Conservation (phyloP, 2,888 invertebrate genomes). For the Anthrax anthrax region DNA sequence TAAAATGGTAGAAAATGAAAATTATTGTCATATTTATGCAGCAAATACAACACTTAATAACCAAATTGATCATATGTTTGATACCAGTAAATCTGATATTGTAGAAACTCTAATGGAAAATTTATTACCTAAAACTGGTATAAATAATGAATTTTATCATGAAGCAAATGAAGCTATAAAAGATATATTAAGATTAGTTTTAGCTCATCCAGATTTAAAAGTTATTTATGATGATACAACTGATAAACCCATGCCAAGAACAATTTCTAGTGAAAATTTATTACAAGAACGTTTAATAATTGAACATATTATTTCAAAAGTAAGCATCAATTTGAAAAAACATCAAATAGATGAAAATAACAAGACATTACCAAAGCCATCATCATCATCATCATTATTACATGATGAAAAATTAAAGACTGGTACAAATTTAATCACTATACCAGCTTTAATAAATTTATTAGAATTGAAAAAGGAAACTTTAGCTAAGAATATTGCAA, state of each 20-base stretch:
- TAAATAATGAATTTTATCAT: conserved; percentile 3
- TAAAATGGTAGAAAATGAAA: conserved; percentile 27
- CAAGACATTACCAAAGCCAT: too few relatives aligned
- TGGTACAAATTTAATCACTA: neutral
- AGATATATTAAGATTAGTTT: conserved; percentile 21
- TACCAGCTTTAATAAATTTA: neutral
- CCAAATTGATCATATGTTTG: conserved; percentile 15
- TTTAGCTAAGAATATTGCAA: conserved; percentile 4
- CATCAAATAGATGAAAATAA: too few relatives aligned
- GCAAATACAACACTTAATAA: conserved; percentile 33
- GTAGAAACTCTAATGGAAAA: conserved; percentile 2
- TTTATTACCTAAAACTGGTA: conserved; percentile 3
- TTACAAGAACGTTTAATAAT: too few relatives aligned
- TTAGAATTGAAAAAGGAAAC: neutral
- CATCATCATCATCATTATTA: too few relatives aligned
- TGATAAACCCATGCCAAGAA: too few relatives aligned
- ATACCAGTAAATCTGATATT: neutral
- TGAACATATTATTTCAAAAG: too few relatives aligned
- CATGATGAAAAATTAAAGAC: too few relatives aligned
- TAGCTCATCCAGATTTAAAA: conserved; percentile 13
- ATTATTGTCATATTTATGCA: conserved; percentile 28
- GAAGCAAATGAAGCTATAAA: conserved; percentile 22
- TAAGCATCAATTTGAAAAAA: too few relatives aligned
- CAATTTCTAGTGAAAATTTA: too few relatives aligned
- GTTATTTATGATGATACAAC: too few relatives aligned